Percentiles rank a stretch among this genome's conserved stretches.
These are phyloP conservation scores for Cydia fagiglandana DNA, from an alignment of 1,140 invertebrate genomes.

Conservation along the genomic window DNA sequence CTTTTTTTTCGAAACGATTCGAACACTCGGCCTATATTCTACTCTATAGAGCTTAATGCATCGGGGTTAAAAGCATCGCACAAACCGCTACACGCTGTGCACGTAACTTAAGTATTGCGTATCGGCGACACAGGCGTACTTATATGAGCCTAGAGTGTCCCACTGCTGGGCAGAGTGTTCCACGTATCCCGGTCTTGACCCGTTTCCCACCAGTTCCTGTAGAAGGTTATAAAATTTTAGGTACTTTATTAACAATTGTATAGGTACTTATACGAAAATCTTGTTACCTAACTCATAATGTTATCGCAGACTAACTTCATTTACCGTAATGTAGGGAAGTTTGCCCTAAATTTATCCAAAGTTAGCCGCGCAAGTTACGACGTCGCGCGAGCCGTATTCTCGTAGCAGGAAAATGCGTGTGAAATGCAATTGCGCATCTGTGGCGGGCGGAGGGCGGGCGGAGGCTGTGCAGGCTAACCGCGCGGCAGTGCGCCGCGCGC, in stretches of 20 bases:
- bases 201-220: no score
- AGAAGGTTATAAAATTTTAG: no score
- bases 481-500: constrained; percentile 71
- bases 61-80: neutral
- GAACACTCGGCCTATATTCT: neutral
- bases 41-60: neutral
- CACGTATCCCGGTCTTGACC: no score
- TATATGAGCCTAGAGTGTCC: no score
- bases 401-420: constrained; percentile 27
- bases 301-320: constrained; percentile 3
- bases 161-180: no score
- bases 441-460: constrained; percentile 49
- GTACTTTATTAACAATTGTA: neutral
- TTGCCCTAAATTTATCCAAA: constrained; percentile 13
- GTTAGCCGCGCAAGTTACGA: constrained; percentile 10
- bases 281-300: neutral
- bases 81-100: neutral
- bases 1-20: neutral
- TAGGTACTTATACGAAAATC: neutral
- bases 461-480: constrained; percentile 61
- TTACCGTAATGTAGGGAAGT: constrained; percentile 1
- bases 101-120: neutral
- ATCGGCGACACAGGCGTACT: neutral
- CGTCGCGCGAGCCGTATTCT: constrained; percentile 4
- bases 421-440: constrained; percentile 71